phyloP scores from a whole-genome alignment of 2,113 vertebrate species.

The Saguinus imperator region DNA sequence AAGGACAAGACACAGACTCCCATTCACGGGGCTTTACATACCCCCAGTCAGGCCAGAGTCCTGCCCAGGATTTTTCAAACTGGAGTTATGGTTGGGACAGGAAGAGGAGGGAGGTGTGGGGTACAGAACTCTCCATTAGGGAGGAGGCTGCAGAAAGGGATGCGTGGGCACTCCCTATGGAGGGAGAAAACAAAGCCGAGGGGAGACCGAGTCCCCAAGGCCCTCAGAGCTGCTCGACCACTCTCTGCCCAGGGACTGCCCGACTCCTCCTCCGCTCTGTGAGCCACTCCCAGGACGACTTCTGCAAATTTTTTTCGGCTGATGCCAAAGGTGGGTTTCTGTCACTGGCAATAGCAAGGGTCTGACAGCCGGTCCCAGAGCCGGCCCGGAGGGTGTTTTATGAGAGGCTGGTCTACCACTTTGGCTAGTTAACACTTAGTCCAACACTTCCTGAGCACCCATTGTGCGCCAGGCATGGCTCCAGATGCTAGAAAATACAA shows the following conservation, averaged over 20 bases:
- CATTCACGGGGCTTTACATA: background rate
- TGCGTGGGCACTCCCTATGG: fast-evolving
- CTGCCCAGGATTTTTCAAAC: background rate
- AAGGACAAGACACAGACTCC: background rate
- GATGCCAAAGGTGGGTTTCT: background rate
- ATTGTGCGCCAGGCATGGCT: background rate
- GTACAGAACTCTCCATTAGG: background rate
- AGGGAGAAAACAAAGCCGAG: no score
- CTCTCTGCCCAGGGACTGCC: background rate
- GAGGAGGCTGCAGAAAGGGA: background rate
- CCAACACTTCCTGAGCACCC: background rate
- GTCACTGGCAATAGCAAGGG: background rate
- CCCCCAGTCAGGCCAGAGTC: background rate
- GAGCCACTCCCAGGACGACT: background rate
- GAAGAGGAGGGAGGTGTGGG: background rate
- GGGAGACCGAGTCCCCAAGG: background rate
- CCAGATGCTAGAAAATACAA: background rate
- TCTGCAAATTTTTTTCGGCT: background rate
- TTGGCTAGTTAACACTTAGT: background rate
- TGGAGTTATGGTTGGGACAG: background rate
- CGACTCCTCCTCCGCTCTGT: background rate
- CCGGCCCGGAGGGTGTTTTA: background rate
- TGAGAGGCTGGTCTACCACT: background rate
- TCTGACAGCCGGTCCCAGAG: background rate
- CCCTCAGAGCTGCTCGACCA: no score